phyloP scores from a whole-genome alignment of 2,797 vertebrate species.

The Lutjanus campechanus region DNA sequence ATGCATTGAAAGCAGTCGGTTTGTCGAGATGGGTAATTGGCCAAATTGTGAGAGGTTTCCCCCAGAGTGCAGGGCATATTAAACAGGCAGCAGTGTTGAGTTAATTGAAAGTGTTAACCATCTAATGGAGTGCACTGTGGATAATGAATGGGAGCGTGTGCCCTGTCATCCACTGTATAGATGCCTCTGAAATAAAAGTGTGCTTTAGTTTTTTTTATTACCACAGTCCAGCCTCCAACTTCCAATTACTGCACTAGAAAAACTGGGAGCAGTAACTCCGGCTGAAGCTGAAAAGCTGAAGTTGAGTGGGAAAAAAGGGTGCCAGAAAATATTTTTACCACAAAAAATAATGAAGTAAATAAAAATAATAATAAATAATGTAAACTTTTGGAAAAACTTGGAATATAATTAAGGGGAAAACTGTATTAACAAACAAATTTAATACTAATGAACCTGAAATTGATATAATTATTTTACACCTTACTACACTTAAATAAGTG shows the following conservation, averaged over 20 bases:
- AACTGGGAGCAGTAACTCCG: no score
- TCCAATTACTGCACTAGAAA: background rate
- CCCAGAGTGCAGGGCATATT: conserved; percentile 52
- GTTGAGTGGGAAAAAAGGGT: no score
- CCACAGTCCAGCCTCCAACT: conserved; percentile 6
- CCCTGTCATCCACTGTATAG: conserved; percentile 37
- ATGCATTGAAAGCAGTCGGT: conserved; percentile 60
- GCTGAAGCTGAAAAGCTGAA: no score
- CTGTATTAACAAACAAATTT: no score
- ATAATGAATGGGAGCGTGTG: conserved; percentile 61
- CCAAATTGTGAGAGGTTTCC: conserved; percentile 71
- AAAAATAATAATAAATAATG: no score
- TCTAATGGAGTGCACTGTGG: conserved; percentile 64
- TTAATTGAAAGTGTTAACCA: conserved; percentile 78
- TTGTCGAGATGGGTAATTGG: conserved; percentile 75
- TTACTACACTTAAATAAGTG: no score
- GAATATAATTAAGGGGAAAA: no score
- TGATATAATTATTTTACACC: no score
- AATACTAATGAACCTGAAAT: no score
- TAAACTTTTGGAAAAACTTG: no score
- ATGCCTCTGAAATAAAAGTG: conserved; percentile 41
- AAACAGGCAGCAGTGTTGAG: conserved; percentile 62
- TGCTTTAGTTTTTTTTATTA: conserved; percentile 26
- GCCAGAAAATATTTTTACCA: no score
- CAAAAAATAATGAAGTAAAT: no score